phyloP scores from a whole-genome alignment of 2,797 vertebrate species.

The Argentina silus region DNA sequence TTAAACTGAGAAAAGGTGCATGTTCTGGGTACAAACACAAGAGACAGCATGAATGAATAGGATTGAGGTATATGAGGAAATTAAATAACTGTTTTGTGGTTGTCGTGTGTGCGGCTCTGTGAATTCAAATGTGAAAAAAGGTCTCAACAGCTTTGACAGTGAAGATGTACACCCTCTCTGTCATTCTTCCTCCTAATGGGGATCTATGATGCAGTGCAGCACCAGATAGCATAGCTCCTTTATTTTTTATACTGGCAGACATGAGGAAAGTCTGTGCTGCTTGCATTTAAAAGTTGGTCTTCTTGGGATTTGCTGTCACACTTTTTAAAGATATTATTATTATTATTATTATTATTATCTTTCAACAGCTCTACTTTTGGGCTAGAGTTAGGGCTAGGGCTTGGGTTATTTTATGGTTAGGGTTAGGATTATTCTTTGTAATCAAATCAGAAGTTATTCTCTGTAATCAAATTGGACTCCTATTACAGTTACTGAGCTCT shows the following conservation, averaged over 20 bases:
- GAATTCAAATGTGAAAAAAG: conserved; percentile 60
- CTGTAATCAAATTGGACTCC: conserved; percentile 37
- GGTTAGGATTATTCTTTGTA: conserved; percentile 17
- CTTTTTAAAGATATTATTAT: conserved; percentile 24
- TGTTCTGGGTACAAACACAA: conserved; percentile 59
- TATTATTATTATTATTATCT: conserved; percentile 10
- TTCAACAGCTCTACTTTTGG: conserved; percentile 1
- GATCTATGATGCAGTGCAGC: conserved; percentile 48
- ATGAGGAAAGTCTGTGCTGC: conserved; percentile 32
- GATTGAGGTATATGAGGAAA: conserved; percentile 63
- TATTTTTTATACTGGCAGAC: conserved; percentile 57
- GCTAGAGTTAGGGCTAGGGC: too few relatives aligned
- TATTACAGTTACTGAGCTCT: conserved; percentile 56
- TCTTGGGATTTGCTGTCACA: conserved; percentile 23
- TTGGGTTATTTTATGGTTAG: neutral
- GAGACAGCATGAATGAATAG: conserved; percentile 63
- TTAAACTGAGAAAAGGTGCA: conserved; percentile 68
- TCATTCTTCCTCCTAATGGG: conserved; percentile 53
- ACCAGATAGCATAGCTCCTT: conserved; percentile 36
- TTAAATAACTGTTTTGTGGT: conserved; percentile 66
- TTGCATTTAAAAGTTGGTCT: conserved; percentile 34
- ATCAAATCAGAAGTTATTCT: conserved; percentile 34
- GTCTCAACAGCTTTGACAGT: conserved; percentile 51
- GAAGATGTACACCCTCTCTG: conserved; percentile 47
- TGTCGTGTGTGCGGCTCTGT: conserved; percentile 46